Evolutionary conservation across 2,888 invertebrate species (phyloP).

Genomic region (Electrophaes corylata): DNA sequence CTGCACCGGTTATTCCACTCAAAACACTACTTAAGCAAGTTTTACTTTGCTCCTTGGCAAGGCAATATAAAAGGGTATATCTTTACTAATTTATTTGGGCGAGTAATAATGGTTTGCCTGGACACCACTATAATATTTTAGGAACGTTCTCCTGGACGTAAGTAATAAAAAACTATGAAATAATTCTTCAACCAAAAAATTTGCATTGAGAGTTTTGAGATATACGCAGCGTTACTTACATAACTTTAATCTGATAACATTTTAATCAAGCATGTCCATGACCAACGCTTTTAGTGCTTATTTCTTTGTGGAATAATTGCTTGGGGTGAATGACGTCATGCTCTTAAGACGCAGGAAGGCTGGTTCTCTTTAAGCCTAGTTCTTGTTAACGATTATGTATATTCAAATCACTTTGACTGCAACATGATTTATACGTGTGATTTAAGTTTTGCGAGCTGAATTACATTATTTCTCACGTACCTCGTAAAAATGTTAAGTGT

Average conservation of each 20-base stretch:
- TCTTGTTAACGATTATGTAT: no score
- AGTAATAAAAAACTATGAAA: not conserved
- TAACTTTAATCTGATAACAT: constrained; percentile 27
- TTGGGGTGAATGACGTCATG: constrained; percentile 27
- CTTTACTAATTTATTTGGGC: no score
- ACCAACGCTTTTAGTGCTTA: constrained; percentile 29
- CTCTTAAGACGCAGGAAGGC: not conserved
- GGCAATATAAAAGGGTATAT: no score
- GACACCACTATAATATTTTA: no score
- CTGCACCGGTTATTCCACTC: no score
- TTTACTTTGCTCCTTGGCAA: not conserved
- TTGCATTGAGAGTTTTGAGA: not conserved
- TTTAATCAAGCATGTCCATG: constrained; percentile 29
- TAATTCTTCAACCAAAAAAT: not conserved
- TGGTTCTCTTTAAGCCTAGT: no score
- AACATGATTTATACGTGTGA: not conserved
- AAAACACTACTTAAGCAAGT: not conserved
- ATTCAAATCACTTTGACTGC: no score
- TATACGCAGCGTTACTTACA: constrained; percentile 3
- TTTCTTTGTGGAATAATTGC: constrained; percentile 29
- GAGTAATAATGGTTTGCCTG: no score
- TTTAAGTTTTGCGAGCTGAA: no score
- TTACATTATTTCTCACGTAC: no score
- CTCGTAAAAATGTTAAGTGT: no score
- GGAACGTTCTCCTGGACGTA: no score